Conservation (phyloP, 2,797 vertebrate genomes). For the Crypturellus tataupa region DNA sequence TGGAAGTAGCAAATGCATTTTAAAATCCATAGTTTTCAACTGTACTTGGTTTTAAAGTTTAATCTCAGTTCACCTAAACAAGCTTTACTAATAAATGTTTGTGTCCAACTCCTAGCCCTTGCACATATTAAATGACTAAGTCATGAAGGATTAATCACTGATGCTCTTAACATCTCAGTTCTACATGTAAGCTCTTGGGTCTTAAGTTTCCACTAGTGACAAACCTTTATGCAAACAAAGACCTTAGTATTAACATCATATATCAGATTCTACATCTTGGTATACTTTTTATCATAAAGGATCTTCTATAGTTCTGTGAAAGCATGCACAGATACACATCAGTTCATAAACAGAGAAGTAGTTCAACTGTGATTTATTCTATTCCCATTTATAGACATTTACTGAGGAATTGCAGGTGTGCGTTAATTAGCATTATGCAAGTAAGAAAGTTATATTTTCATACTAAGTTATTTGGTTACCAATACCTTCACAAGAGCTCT, state of each 20-base stretch:
- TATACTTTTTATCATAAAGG: fast-evolving
- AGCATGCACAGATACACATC: no score
- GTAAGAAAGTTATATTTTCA: not conserved
- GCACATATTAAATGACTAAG: fast-evolving
- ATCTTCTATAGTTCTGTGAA: not conserved
- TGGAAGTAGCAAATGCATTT: conserved; percentile 41
- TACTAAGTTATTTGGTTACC: not conserved
- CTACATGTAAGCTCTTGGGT: not conserved
- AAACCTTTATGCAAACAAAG: no score
- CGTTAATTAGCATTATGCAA: not conserved
- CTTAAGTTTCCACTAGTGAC: no score
- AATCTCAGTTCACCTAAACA: not conserved
- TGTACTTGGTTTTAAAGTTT: not conserved
- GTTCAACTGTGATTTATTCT: not conserved
- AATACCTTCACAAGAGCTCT: not conserved
- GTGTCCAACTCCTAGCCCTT: not conserved
- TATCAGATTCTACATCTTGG: not conserved
- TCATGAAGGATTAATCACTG: not conserved
- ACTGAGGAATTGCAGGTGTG: not conserved
- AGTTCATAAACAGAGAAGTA: not conserved
- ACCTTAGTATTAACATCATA: not conserved
- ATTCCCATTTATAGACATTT: not conserved
- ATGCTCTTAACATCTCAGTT: not conserved
- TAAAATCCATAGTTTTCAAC: not conserved
- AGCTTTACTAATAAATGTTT: not conserved